Percentiles rank a stretch among this genome's conserved stretches.
These are phyloP conservation scores for Labrus mixtus DNA, from an alignment of 2,113 vertebrate genomes.

Conservation along the genomic window DNA sequence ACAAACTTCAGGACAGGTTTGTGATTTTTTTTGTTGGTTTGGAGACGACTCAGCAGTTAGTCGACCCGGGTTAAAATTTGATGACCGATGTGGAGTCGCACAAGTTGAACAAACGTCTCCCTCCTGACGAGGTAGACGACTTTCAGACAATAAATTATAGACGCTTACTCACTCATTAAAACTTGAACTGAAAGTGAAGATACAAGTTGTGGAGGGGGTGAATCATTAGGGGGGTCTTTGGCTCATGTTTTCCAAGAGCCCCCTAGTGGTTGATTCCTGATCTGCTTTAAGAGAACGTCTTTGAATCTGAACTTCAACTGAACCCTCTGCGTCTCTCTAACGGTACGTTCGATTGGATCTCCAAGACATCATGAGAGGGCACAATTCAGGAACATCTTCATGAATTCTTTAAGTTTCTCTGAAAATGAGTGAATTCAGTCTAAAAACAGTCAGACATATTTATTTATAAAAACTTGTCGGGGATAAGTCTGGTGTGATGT, in stretches of 20 bases:
- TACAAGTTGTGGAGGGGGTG: neutral
- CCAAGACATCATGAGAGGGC: neutral
- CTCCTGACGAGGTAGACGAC: neutral
- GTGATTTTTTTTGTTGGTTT: neutral
- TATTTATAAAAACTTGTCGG: slow-evolving; percentile 19
- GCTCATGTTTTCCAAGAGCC: neutral
- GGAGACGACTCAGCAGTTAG: too few relatives aligned
- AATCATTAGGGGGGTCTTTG: neutral
- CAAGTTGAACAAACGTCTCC: neutral
- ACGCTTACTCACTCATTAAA: slow-evolving; percentile 1
- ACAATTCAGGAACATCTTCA: neutral
- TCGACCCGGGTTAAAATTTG: neutral
- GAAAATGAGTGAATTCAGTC: neutral
- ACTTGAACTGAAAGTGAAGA: neutral
- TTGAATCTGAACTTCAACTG: slow-evolving; percentile 12
- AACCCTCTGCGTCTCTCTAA: neutral
- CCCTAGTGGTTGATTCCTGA: neutral
- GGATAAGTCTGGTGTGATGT: neutral
- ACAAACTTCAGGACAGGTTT: neutral
- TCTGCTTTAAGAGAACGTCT: neutral
- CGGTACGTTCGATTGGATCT: neutral
- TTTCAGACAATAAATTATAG: neutral
- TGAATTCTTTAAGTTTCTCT: neutral
- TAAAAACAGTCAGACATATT: neutral
- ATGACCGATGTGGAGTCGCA: neutral